phyloP scores from a whole-genome alignment of 2,888 invertebrate genomes.

The Caenorhabditis wallacei region DNA sequence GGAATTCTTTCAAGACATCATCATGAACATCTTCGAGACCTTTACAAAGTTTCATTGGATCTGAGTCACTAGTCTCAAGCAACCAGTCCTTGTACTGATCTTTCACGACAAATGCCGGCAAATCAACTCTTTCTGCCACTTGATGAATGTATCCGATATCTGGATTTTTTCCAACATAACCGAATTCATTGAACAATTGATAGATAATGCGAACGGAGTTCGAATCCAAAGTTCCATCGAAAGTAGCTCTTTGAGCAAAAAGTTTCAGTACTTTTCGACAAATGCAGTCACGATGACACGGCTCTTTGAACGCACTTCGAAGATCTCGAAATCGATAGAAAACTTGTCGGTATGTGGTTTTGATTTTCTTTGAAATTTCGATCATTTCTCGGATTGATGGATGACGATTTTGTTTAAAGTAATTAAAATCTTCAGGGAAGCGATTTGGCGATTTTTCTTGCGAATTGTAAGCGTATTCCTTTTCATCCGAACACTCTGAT shows the following conservation, averaged over 20 bases:
- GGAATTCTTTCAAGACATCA: not conserved
- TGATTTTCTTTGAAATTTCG: not conserved
- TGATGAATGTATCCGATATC: slow-evolving; percentile 3
- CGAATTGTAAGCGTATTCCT: not conserved
- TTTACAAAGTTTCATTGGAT: not conserved
- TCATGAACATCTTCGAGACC: not conserved
- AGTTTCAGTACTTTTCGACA: slow-evolving; percentile 9
- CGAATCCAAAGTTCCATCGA: not conserved
- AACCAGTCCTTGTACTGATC: not conserved
- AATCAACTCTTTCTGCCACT: not conserved
- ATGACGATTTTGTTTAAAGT: not conserved
- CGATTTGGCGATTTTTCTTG: not conserved
- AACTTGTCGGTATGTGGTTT: not conserved
- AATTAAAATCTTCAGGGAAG: slow-evolving; percentile 1
- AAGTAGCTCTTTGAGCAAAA: not conserved
- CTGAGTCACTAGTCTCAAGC: not conserved
- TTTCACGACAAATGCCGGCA: not conserved
- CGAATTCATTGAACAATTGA: not conserved
- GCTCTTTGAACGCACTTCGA: not conserved
- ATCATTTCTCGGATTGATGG: slow-evolving; percentile 16
- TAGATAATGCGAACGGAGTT: not conserved
- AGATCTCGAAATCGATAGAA: not conserved
- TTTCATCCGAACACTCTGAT: not conserved
- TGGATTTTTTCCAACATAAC: not conserved
- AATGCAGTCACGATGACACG: not conserved